Percentiles rank a stretch among this genome's conserved stretches.
Evolutionary conservation across 2,797 vertebrate species (phyloP).

Genomic region (Coreius guichenoti): DNA sequence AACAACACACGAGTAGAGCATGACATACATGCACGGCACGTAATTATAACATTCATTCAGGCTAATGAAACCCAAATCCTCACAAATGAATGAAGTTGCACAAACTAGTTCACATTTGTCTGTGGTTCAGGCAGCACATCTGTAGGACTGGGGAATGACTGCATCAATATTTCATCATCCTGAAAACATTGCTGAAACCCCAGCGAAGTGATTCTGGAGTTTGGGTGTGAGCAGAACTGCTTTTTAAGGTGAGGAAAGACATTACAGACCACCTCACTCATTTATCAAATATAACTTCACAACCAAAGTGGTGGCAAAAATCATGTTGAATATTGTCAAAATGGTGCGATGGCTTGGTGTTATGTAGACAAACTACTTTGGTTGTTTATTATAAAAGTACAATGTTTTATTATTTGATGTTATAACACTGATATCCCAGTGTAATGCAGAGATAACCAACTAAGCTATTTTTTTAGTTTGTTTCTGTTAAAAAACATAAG

Average conservation of each 20-base stretch:
- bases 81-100: not conserved
- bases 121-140: constrained; percentile 73
- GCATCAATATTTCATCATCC: constrained; percentile 78
- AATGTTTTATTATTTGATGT: not conserved
- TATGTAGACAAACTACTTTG: not conserved
- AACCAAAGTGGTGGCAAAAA: not conserved
- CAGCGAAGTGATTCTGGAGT: constrained; percentile 7
- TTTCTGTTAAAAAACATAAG: not conserved
- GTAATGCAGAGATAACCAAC: not conserved
- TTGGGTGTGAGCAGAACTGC: not conserved
- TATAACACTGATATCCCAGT: not conserved
- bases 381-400: not conserved
- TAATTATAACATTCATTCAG: not conserved
- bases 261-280: constrained; percentile 2
- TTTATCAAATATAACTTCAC: not conserved
- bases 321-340: not conserved
- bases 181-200: constrained; percentile 69
- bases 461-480: not conserved
- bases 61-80: not conserved
- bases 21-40: not conserved
- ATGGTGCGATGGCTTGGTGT: not conserved
- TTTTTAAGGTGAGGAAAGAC: constrained; percentile 17
- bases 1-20: not conserved
- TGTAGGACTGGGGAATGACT: constrained; percentile 80
- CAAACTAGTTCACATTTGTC: not conserved